Evolutionary conservation across 2,888 invertebrate genomes (phyloP), one percentile per base, ranked within the genome.

Genomic region (Sinopyrophorus schimmeli): DNA sequence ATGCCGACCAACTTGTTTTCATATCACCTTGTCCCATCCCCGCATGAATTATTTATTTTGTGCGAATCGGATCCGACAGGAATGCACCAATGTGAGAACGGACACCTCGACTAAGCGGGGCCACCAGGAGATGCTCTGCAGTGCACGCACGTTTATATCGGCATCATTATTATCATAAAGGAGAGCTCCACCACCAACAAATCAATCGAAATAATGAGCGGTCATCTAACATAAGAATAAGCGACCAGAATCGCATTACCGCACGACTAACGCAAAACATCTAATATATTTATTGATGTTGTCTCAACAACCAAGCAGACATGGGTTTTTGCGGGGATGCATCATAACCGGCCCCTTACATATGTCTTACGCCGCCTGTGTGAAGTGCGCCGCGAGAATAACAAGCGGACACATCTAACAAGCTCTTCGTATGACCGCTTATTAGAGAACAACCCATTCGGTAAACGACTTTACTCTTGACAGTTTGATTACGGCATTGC

Each of bases 11-110:
- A 69, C 69, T 68, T 70, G 69, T 69, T 69, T 68, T 68, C 67
- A 69, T 69, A 70, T 69, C 70, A 64, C 65, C 66, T 65, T 62
- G 64, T 59, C 60, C 64, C 65, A 65, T 64, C 67, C 66, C 64
- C 61, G 62, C 66, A 70, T 70, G 66, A 68, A 70, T 69, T 70
- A 70, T 70, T 69, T 69, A 70, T 70, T 65, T 63, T 63, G 62
- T 60, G 62, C 59, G 63, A 60, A 60, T 59, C 60, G 54, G 55
- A 53, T 53, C 57, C 57, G 55, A 46, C 56, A 52, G 57, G 61
- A 61, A 62, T 60, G 60, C 54, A 46, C 59, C 59, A 55, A 60
- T 62, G 62, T 61, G 62, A 60, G 61, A 60, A 58, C 57, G 53
- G 50, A 64, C 64, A 65, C 65, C 61, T 64, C 57, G 50, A 26